Percentiles rank a stretch among this genome's conserved stretches.
phyloP scores from a whole-genome alignment of 2,888 invertebrate species.

The Drosophila borealis region DNA sequence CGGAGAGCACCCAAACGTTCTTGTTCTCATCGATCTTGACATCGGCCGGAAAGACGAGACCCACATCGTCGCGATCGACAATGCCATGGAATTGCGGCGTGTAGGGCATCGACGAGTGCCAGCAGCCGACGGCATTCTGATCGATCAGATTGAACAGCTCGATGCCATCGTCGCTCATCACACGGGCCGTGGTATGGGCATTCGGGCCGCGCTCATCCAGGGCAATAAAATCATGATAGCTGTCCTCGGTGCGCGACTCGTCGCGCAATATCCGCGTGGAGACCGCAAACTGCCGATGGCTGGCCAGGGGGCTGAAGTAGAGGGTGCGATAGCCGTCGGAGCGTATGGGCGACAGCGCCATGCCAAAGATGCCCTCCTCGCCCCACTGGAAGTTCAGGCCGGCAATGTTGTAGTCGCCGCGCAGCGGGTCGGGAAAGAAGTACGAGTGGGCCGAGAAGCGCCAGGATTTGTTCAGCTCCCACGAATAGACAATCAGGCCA shows the following conservation, averaged over 20 bases:
- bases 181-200: conserved; percentile 90
- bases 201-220: conserved; percentile 88
- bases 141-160: conserved; percentile 92
- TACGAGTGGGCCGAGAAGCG: conserved; percentile 90
- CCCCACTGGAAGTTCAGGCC: conserved; percentile 95
- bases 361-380: conserved; percentile 92
- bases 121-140: conserved; percentile 93
- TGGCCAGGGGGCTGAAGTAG: conserved; percentile 92
- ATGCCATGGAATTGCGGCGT: conserved; percentile 88
- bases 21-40: conserved; percentile 90
- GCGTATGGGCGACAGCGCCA: conserved; percentile 89
- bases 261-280: conserved; percentile 91
- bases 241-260: conserved; percentile 88
- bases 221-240: conserved; percentile 89
- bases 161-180: conserved; percentile 91
- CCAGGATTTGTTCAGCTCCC: conserved; percentile 91
- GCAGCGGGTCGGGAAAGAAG: conserved; percentile 92
- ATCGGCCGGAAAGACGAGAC: conserved; percentile 92
- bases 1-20: conserved; percentile 93
- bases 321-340: conserved; percentile 89
- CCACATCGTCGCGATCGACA: conserved; percentile 91
- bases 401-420: conserved; percentile 91
- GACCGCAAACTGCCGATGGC: conserved; percentile 91
- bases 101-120: conserved; percentile 90
- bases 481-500: conserved; percentile 92